Conservation (phyloP, 2,113 vertebrate species). For the Ceratotherium simum region DNA sequence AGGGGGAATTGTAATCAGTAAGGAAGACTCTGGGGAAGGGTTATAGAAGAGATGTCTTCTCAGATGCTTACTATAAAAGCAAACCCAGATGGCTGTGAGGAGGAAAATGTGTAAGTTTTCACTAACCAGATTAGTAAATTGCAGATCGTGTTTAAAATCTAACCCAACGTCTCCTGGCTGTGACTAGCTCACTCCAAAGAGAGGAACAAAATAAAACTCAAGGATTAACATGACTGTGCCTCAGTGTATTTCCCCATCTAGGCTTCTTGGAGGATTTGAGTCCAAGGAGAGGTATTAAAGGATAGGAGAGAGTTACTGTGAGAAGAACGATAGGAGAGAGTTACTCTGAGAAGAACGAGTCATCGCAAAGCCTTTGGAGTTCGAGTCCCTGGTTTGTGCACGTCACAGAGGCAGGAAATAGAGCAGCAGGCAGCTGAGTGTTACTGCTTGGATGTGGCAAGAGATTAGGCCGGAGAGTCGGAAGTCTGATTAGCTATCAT, state of each 20-base stretch:
- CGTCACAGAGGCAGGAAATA: background rate
- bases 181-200: background rate
- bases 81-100: background rate
- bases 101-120: background rate
- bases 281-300: background rate
- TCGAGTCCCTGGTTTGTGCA: background rate
- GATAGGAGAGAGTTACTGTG: background rate
- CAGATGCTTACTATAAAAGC: background rate
- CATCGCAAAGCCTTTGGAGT: background rate
- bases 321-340: background rate
- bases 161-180: background rate
- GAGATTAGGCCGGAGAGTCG: background rate
- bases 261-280: background rate
- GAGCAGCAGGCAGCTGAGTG: background rate
- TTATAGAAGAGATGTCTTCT: background rate
- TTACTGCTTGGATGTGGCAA: background rate
- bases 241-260: background rate
- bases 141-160: background rate
- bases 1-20: background rate
- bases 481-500: background rate
- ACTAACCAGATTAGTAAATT: background rate
- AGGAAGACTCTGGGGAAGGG: background rate
- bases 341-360: background rate
- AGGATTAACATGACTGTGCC: background rate
- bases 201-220: constrained; percentile 4